Evolutionary conservation across 2,888 invertebrate species (phyloP).

Genomic region (Oconnorella tubifera): DNA sequence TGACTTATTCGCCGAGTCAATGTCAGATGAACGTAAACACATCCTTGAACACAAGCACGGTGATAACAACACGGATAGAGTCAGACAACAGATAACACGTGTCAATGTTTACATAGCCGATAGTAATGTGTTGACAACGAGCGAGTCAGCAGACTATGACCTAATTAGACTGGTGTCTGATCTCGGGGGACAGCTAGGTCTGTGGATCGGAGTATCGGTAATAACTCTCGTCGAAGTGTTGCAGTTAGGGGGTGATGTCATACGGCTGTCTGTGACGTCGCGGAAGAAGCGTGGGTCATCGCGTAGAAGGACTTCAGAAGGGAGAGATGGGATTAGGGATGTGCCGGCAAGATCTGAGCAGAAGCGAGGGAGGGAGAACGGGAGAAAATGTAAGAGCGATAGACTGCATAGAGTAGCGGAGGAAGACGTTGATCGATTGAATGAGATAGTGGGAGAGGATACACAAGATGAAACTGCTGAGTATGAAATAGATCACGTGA

Average conservation of each 20-base stretch:
- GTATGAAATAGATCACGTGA: too few species aligned
- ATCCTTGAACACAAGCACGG: conserved; percentile 6
- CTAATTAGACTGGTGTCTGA: conserved; percentile 36
- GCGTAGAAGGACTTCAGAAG: too few species aligned
- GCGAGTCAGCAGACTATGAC: conserved; percentile 39
- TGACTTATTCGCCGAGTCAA: conserved; percentile 22
- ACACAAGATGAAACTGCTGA: too few species aligned
- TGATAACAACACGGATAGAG: not conserved
- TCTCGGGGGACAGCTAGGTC: conserved; percentile 39
- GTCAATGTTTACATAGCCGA: conserved; percentile 39
- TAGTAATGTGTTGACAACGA: conserved; percentile 38
- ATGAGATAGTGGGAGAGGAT: too few species aligned
- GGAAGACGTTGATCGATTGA: too few species aligned
- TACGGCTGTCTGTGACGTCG: not conserved
- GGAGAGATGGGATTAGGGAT: too few species aligned
- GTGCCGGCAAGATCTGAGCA: too few species aligned
- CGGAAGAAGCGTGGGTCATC: too few species aligned
- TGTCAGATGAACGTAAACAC: conserved; percentile 13
- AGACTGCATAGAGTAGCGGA: too few species aligned
- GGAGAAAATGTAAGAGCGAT: too few species aligned
- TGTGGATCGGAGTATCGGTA: conserved; percentile 39
- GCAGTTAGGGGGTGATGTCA: conserved; percentile 32
- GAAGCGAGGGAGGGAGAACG: too few species aligned
- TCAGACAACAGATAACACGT: conserved; percentile 24
- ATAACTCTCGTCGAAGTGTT: conserved; percentile 38